Percentiles rank a stretch among this genome's conserved stretches.
These are phyloP conservation scores for Salvator merianae DNA, from an alignment of 2,113 vertebrate genomes.

Conservation along the genomic window DNA sequence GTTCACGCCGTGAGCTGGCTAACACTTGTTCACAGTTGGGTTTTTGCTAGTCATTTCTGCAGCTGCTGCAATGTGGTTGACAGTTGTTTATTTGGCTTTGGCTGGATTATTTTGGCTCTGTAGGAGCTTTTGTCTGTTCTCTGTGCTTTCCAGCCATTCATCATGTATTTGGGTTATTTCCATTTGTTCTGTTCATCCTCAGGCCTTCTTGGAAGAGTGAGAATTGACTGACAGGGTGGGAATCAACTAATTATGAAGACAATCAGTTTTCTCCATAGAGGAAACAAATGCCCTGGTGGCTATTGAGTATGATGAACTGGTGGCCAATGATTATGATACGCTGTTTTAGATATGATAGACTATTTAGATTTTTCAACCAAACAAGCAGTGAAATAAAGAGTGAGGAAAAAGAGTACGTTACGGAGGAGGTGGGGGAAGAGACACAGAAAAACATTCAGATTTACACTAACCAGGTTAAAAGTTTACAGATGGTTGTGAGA, in stretches of 20 bases:
- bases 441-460: background rate
- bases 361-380: conserved; percentile 3
- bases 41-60: conserved; percentile 52
- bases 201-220: conserved; percentile 39
- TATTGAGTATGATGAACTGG: conserved; percentile 12
- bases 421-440: background rate
- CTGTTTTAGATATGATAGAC: too few species aligned
- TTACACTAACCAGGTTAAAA: background rate
- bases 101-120: conserved; percentile 43
- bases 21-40: conserved; percentile 65
- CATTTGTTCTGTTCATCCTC: conserved; percentile 44
- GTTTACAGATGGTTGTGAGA: background rate
- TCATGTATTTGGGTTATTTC: conserved; percentile 43
- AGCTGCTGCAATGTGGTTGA: conserved; percentile 17
- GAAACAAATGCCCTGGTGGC: conserved; percentile 3
- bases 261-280: conserved; percentile 27
- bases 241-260: conserved; percentile 39
- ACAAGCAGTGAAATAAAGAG: background rate
- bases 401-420: conserved; percentile 7
- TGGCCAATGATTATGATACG: background rate
- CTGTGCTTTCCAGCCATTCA: conserved; percentile 43
- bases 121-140: conserved; percentile 34
- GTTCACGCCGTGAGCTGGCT: conserved; percentile 61
- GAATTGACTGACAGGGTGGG: conserved; percentile 33
- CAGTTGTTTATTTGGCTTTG: conserved; percentile 38